Evolutionary conservation across 2,888 invertebrate species (phyloP).

Genomic region (Proisotoma minuta): DNA sequence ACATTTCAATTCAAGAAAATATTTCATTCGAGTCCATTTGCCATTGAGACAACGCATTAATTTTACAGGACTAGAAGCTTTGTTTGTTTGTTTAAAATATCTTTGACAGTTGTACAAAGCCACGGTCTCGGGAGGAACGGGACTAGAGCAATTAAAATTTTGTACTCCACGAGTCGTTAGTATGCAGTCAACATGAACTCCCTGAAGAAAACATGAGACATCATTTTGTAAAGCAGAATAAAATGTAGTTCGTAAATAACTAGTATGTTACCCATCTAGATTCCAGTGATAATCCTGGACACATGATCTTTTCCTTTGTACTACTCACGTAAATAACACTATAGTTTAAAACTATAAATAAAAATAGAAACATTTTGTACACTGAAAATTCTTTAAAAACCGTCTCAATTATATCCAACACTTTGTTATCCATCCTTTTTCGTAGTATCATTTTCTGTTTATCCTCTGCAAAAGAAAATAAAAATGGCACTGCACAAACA

Average conservation of each 20-base stretch:
- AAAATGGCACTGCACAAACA: too few species aligned
- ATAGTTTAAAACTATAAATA: too few species aligned
- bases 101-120: conserved; percentile 21
- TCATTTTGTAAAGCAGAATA: neutral
- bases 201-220: conserved; percentile 11
- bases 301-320: neutral
- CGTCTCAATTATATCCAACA: too few species aligned
- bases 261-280: neutral
- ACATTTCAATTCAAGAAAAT: conserved; percentile 28
- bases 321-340: neutral
- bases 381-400: too few species aligned
- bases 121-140: conserved; percentile 26
- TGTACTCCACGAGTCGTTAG: conserved; percentile 16
- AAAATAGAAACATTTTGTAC: too few species aligned
- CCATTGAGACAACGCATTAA: conserved; percentile 21
- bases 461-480: neutral
- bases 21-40: conserved; percentile 21
- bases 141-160: conserved; percentile 28
- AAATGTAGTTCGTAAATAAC: neutral
- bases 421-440: neutral
- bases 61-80: conserved; percentile 10
- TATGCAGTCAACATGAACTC: conserved; percentile 20
- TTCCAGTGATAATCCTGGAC: neutral
- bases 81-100: conserved; percentile 12
- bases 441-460: neutral